Conservation (phyloP, 2,888 invertebrate species). For the Meteorus cinctellus region DNA sequence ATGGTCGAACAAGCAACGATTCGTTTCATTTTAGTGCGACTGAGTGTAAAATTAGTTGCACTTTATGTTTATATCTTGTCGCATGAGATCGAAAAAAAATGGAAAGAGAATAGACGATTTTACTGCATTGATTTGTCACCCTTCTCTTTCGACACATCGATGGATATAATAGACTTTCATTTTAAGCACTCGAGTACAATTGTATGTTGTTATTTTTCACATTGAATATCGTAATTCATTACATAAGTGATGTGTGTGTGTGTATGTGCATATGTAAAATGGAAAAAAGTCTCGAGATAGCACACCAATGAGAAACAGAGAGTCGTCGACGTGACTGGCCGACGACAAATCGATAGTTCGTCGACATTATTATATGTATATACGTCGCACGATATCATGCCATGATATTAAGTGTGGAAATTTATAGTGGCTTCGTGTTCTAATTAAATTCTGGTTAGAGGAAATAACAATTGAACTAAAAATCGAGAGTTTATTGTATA, state of each 20-base stretch:
- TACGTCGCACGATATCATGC: constrained; percentile 25
- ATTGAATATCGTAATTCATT: no score
- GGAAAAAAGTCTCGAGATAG: not conserved
- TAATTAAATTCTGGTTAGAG: not conserved
- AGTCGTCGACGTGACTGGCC: constrained; percentile 36
- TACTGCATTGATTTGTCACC: not conserved
- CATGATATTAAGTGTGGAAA: constrained; percentile 18
- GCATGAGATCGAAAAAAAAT: not conserved
- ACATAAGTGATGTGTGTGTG: no score
- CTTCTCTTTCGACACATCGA: no score
- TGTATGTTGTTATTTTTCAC: no score
- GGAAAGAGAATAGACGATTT: not conserved
- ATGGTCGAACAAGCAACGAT: constrained; percentile 31
- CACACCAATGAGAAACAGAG: not conserved
- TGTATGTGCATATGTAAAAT: no score
- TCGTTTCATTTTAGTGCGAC: constrained; percentile 23
- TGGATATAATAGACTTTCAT: no score
- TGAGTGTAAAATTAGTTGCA: not conserved
- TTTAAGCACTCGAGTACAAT: no score
- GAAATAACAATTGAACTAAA: not conserved
- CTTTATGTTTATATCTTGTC: not conserved
- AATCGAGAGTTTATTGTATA: not conserved
- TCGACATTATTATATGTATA: constrained; percentile 59
- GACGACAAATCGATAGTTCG: constrained; percentile 66
- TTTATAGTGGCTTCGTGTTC: constrained; percentile 14